Evolutionary conservation across 2,113 vertebrate species (phyloP), one percentile per base, ranked within the genome.

Genomic region (Coptodon bakossiorum): DNA sequence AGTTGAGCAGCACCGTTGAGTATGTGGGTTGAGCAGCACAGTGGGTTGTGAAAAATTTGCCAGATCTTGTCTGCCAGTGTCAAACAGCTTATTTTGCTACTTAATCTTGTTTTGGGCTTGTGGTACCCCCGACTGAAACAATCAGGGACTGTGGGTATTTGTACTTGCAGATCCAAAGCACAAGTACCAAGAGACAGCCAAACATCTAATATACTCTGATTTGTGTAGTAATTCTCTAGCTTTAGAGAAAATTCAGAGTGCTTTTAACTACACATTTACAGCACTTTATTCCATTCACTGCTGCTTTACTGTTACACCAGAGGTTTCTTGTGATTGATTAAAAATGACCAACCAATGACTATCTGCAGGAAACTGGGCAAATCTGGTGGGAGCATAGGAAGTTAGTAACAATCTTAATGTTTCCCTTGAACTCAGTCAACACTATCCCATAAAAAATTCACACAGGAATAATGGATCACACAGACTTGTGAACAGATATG

Each of bases 101-200:
- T 34, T 0, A 11, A 8, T 19, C 16, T 61, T 61, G 29, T 34
- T 34, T 19, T 5, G 5, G 6, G 16, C 16, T 63, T 34, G 29
- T 63, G 59, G 29, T 19, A 63, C 16, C 3, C 29, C 29, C 10
- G 29, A 11, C 6, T 34, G 29, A 17, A 61, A 31, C 29, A 34
- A 2, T 61, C 0, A 1, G 57, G 29, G 29, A 61, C 57, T 61
- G 3, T 61, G 57, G 57, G 29, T 61, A 61, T 10, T 61, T 61
- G 16, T 61, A 34, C 9, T 19, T 61, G 29, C 29, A 61, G 57
- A 34, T 61, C 19, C 57, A 61, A 61, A 61, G 27, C 57, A 61
- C 27, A 17, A 31, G 29, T 61, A 61, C 29, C 57, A 61, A 10
- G 29, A 61, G 57, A 61, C 27, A 61, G 57, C 57, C 57, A 31